Base-by-base conservation (phyloP, 2,888 invertebrate species). In the Branchellion lobata region DNA sequence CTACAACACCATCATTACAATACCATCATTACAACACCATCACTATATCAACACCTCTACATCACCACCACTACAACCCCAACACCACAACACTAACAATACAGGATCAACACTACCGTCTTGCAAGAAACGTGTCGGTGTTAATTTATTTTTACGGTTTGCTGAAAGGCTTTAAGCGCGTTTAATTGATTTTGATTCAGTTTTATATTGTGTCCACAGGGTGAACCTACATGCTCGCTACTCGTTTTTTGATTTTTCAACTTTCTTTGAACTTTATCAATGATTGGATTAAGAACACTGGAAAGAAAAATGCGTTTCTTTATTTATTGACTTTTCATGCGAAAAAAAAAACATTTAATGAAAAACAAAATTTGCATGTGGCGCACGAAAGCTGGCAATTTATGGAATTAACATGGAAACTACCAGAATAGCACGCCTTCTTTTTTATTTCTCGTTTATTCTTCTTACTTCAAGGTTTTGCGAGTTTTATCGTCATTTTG, bases 371-470 rank as follows among this genome's bases (percentile, higher is more conserved):
- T 57, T 57, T 57, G 61, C 61, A 57, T 57, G 61, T 57, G 24
- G 61, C n/a, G n/a, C 61, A 57, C 61, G 61, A n/a, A 57, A 57
- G 61, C 61, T 5, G 61, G 61, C 61, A 57, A 57, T 57, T 57
- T 57, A 57, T 57, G 24, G 61, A 57, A 57, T 57, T 57, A 57
- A 57, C 61, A 57, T n/a, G 61, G 61, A 57, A 57, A 24, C 61
- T n/a, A 24, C 61, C 21, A n/a, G 24, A 57, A 57, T 57, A 57
- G 3, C 61, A 57, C 61, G 61, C 61, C 61, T 57, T n/a, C 47
- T 47, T 57, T 57, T 57, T 57, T 57, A n/a, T 57, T 57, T 57
- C n/a, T 57, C 61, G 24, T 57, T 57, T 57, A 57, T 57, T 57
- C 21, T 57, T 57, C 5, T 57, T 24, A n/a, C 21, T 57, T 24